Evolutionary conservation across 1,140 invertebrate species (phyloP).

Genomic region (Pseudomyrmex flavicornis): DNA sequence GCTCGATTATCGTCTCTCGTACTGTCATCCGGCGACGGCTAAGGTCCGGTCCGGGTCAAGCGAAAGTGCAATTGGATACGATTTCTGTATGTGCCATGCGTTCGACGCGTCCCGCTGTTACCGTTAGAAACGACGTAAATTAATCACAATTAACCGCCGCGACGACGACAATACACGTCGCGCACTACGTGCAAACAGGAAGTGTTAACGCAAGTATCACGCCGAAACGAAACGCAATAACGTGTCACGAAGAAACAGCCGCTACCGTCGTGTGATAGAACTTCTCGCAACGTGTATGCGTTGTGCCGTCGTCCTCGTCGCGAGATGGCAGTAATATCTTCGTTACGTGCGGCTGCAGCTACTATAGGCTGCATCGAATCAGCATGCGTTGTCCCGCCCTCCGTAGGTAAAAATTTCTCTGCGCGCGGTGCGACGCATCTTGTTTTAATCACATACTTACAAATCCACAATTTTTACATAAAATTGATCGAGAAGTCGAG

Average conservation of each 20-base stretch:
- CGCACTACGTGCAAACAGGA: slow-evolving; percentile 56
- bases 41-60: background rate
- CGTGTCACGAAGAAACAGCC: background rate
- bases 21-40: slow-evolving; percentile 27
- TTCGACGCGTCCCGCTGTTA: background rate
- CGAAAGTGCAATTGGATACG: slow-evolving; percentile 9
- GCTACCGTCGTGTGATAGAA: slow-evolving; percentile 41
- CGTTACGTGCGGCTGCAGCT: background rate
- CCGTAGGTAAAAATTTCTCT: too few species aligned
- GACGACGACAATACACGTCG: slow-evolving; percentile 37
- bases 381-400: too few species aligned
- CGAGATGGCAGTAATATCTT: slow-evolving; percentile 52
- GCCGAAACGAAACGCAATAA: slow-evolving; percentile 23
- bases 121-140: slow-evolving; percentile 38
- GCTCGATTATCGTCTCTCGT: slow-evolving; percentile 10
- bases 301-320: background rate
- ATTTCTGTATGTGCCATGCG: slow-evolving; percentile 20
- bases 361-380: too few species aligned
- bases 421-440: too few species aligned
- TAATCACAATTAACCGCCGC: slow-evolving; percentile 58
- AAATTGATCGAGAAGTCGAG: too few species aligned
- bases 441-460: too few species aligned
- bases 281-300: background rate
- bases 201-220: slow-evolving; percentile 56
- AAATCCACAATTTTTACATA: too few species aligned